Conservation (phyloP, 2,797 vertebrate species). For the Thalassophryne amazonica region DNA sequence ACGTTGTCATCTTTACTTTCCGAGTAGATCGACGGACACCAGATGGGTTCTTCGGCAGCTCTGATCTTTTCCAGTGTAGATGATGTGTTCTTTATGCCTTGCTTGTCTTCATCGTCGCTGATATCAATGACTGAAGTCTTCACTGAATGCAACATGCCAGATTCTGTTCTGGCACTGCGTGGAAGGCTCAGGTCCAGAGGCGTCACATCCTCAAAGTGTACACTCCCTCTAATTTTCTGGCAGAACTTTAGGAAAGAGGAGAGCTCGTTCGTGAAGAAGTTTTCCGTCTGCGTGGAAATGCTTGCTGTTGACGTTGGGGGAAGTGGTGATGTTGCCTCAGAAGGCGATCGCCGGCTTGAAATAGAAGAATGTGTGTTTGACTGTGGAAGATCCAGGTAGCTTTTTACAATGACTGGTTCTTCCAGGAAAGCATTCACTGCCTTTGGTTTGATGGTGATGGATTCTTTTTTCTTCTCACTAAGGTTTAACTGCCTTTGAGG, state of each 20-base stretch:
- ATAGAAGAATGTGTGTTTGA: background rate
- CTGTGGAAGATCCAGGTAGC: background rate
- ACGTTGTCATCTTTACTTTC: background rate
- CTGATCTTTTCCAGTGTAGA: background rate
- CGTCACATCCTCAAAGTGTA: background rate
- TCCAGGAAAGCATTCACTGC: background rate
- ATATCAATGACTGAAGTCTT: background rate
- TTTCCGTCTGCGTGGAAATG: constrained; percentile 76
- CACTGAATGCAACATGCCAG: background rate
- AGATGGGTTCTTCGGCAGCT: background rate
- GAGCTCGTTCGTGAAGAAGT: constrained; percentile 69
- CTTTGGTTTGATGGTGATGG: background rate
- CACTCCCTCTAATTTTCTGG: background rate
- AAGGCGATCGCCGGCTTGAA: background rate
- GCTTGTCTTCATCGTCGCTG: background rate
- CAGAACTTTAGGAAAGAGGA: constrained; percentile 58
- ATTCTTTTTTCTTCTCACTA: background rate
- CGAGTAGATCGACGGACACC: background rate
- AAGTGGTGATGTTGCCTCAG: background rate
- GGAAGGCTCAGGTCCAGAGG: constrained; percentile 75
- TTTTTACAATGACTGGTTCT: background rate
- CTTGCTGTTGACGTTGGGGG: constrained; percentile 1
- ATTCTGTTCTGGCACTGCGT: constrained; percentile 38
- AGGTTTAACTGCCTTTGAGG: background rate
- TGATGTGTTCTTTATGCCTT: background rate